Evolutionary conservation across 2,113 vertebrate species (phyloP).

Genomic region (Crotalus viridis): DNA sequence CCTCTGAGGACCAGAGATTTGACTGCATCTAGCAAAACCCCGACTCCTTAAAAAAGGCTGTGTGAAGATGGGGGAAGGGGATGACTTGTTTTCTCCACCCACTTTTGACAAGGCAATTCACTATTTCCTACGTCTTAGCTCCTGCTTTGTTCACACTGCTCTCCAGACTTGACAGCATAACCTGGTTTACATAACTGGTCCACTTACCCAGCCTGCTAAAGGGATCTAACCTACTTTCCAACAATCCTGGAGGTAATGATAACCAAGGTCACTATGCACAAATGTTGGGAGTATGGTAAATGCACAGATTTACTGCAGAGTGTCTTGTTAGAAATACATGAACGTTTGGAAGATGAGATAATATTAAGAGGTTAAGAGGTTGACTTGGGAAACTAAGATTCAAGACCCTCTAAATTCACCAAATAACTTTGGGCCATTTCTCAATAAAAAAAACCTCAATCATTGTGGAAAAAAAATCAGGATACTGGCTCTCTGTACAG

Average conservation of each 20-base stretch:
- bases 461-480: not conserved
- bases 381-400: not conserved
- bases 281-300: not conserved
- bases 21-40: not conserved
- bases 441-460: not conserved
- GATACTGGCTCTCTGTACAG: not conserved
- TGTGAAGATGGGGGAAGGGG: not conserved
- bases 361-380: not conserved
- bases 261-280: not conserved
- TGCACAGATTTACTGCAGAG: not conserved
- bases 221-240: constrained; percentile 42
- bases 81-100: not conserved
- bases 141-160: not conserved
- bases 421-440: not conserved
- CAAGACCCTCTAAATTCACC: not conserved
- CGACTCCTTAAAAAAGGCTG: not conserved
- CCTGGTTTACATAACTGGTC: constrained; percentile 46
- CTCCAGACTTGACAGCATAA: constrained; percentile 2
- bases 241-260: not conserved
- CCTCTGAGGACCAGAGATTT: not conserved
- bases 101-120: not conserved
- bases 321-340: not conserved
- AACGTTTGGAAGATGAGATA: not conserved
- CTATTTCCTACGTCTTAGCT: not conserved
- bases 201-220: constrained; percentile 41